Base-by-base conservation (phyloP, 2,888 invertebrate species). In the Drosophila affinis region DNA sequence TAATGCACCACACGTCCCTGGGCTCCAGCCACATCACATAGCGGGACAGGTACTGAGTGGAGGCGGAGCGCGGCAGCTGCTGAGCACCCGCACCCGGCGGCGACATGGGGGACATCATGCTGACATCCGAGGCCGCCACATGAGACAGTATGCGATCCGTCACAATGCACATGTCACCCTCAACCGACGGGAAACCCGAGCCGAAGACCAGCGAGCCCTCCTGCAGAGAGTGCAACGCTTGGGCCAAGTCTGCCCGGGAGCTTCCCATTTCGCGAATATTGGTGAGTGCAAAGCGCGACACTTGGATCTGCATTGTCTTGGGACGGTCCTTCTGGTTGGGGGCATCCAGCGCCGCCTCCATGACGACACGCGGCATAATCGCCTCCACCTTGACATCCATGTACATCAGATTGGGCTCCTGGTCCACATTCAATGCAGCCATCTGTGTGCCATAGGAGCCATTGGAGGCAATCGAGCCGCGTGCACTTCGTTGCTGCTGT, bases 301-400 rank as follows among this genome's bases (percentile, higher is more conserved):
- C 91, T 83, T 92, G 92, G 32, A 92, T 93, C 88, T 98, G 97
- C 77, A 99, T 93, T 32, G 96, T 95, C 86, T 96, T 96, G 0
- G 98, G 99, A 27, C 98, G 93, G 91, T 98, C 98, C 71, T 96
- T 94, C 92, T 97, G 98, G 58, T 95, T 95, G 3, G 96, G 94
- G 86, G 96, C 95, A 78, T 96, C 96, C 9, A 94, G 91, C 34
- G 95, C 94, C 32, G 96, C 95, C 92, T 98, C 97, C 75, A 92
- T 90, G 27, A 92, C 81, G 68, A 92, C 87, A 93, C 97, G 96
- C 27, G 98, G 98, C 95, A 98, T 96, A 83, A 99, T 96, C 52
- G 98, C 96, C 93, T 99, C 98, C 69, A 98, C 93, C 90, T 97
- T 95, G 51, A 98, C 95, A 91, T 98, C 98, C 90, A 97, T 95